Percentiles rank a stretch among this genome's conserved stretches.
phyloP scores from a whole-genome alignment of 2,888 invertebrate species.

The Agrotis segetum region DNA sequence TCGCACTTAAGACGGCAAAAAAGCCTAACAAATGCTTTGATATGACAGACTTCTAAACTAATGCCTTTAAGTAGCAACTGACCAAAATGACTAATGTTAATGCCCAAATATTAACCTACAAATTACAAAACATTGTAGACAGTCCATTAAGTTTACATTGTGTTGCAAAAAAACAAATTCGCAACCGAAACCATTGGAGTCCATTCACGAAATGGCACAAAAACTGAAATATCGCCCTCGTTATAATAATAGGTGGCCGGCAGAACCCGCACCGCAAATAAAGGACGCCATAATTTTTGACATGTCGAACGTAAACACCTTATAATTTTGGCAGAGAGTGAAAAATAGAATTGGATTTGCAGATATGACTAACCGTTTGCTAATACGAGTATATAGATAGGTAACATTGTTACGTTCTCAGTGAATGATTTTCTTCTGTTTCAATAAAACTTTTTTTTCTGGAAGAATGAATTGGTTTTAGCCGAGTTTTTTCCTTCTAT shows the following conservation, averaged over 20 bases:
- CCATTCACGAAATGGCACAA: constrained; percentile 85
- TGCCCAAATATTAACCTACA: constrained; percentile 66
- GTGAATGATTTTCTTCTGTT: background rate
- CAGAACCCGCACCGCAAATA: constrained; percentile 78
- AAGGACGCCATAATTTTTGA: constrained; percentile 84
- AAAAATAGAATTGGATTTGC: background rate
- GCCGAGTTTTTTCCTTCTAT: no score
- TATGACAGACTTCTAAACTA: constrained; percentile 40
- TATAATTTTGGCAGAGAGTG: constrained; percentile 78
- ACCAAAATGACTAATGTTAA: constrained; percentile 54
- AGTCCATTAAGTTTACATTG: constrained; percentile 64
- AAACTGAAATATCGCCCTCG: constrained; percentile 78
- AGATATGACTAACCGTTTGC: constrained; percentile 23
- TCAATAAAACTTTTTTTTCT: background rate
- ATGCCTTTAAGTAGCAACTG: constrained; percentile 53
- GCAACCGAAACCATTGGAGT: constrained; percentile 79
- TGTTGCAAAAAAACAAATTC: constrained; percentile 75
- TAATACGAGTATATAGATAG: no score
- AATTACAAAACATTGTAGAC: constrained; percentile 73
- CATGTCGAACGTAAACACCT: constrained; percentile 85
- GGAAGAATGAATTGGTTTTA: background rate
- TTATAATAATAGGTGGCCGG: constrained; percentile 82
- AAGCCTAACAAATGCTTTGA: constrained; percentile 23
- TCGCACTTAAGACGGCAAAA: background rate
- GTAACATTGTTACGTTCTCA: background rate